Evolutionary conservation across 2,888 invertebrate species (phyloP).

Genomic region (Limenitis camilla): DNA sequence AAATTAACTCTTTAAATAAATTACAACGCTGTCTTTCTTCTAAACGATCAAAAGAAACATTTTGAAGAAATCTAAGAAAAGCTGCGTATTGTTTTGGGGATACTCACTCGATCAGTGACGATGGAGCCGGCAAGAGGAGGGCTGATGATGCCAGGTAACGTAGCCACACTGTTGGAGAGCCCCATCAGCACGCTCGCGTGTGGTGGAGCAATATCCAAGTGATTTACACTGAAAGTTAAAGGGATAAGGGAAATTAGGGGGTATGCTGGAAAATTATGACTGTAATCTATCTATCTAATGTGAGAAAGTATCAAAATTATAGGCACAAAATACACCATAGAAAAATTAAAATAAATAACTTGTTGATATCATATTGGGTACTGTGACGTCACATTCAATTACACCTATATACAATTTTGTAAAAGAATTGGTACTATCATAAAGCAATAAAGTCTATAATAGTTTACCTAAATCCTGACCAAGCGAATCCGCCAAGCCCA

Average conservation of each 20-base stretch:
- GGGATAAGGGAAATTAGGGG: background rate
- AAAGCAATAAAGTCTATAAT: background rate
- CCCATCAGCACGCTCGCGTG: constrained; percentile 95
- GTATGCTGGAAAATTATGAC: too few species aligned
- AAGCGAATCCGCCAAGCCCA: constrained; percentile 92
- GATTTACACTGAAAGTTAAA: constrained; percentile 77
- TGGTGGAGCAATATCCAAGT: constrained; percentile 92
- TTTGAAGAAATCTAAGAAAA: too few species aligned
- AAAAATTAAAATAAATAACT: too few species aligned
- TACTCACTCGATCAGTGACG: constrained; percentile 83
- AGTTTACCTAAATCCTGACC: constrained; percentile 89
- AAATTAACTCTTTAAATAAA: too few species aligned
- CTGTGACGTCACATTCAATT: too few species aligned
- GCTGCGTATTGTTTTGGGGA: background rate
- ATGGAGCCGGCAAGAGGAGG: constrained; percentile 87
- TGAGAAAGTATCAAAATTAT: too few species aligned
- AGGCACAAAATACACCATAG: too few species aligned
- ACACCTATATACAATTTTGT: too few species aligned
- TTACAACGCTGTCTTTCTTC: too few species aligned
- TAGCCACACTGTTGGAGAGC: constrained; percentile 91
- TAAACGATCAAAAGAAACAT: too few species aligned
- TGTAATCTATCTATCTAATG: too few species aligned
- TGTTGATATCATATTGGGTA: too few species aligned
- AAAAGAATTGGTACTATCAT: background rate
- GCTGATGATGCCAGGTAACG: constrained; percentile 93